Evolutionary conservation across 2,888 invertebrate genomes (phyloP).

Genomic region (Criorhina ranunculi): DNA sequence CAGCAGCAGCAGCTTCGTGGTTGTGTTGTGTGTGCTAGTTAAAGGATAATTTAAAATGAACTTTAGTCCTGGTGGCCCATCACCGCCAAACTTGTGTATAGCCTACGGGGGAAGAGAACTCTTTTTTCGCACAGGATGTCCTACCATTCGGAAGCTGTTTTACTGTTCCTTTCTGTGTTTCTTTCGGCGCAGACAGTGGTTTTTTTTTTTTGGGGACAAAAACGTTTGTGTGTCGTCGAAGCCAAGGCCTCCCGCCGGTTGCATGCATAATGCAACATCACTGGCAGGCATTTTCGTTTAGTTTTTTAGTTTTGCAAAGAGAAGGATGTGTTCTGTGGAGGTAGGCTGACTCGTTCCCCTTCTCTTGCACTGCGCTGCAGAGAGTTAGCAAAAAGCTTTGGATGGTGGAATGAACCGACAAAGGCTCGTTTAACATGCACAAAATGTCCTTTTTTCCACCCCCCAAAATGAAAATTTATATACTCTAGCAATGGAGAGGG

Average conservation of each 20-base stretch:
- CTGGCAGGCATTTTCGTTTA: constrained; percentile 64
- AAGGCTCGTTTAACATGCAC: constrained; percentile 63
- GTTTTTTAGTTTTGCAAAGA: constrained; percentile 38
- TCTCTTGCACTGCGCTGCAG: constrained; percentile 6
- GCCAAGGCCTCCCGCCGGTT: constrained; percentile 63
- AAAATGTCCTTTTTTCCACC: constrained; percentile 47
- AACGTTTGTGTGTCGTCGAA: constrained; percentile 54
- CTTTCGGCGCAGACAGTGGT: constrained; percentile 25
- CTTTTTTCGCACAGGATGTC: constrained; percentile 47
- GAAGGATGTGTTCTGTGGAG: constrained; percentile 28
- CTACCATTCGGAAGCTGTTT: constrained; percentile 63
- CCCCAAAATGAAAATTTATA: constrained; percentile 52
- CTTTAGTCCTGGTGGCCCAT: constrained; percentile 15
- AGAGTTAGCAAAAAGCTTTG: constrained; percentile 11
- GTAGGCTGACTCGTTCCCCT: constrained; percentile 30
- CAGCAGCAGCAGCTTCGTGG: constrained; percentile 14
- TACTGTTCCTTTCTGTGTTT: constrained; percentile 36
- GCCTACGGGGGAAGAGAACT: background rate
- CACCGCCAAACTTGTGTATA: constrained; percentile 3
- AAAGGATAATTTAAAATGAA: constrained; percentile 60
- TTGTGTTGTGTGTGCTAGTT: constrained; percentile 27
- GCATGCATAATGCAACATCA: constrained; percentile 69
- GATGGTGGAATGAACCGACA: constrained; percentile 36
- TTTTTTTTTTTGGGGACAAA: constrained; percentile 46
- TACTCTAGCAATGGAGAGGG: background rate